Percentiles rank a stretch among this genome's conserved stretches.
Evolutionary conservation across 2,113 vertebrate genomes (phyloP).

Genomic region (Craseonycteris thonglongyai): DNA sequence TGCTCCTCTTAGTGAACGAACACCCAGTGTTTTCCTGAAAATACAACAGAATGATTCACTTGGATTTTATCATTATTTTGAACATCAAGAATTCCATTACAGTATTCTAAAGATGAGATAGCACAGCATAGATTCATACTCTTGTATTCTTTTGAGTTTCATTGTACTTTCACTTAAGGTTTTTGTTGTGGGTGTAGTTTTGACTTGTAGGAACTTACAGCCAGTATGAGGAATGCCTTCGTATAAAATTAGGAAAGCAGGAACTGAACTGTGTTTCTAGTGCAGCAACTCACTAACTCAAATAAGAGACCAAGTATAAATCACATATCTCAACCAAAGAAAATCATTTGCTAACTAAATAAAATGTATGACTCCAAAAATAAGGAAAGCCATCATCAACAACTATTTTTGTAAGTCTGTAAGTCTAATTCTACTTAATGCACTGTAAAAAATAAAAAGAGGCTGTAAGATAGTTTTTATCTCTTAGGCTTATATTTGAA

Average conservation of each 20-base stretch:
- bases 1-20: background rate
- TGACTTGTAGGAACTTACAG: background rate
- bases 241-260: background rate
- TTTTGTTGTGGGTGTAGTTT: background rate
- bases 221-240: background rate
- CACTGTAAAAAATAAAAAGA: background rate
- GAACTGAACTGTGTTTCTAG: background rate
- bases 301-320: background rate
- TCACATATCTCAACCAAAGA: too few species aligned
- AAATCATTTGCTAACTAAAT: too few species aligned
- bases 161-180: background rate
- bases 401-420: background rate
- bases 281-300: background rate
- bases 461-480: background rate
- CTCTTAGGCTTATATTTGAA: background rate
- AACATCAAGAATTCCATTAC: background rate
- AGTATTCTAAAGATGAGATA: background rate
- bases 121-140: background rate
- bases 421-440: background rate
- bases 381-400: background rate
- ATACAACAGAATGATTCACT: background rate
- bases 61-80: background rate
- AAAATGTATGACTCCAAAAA: too few species aligned
- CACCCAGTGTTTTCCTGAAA: background rate
- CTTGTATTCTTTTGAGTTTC: background rate